Percentiles rank a stretch among this genome's conserved stretches.
Evolutionary conservation across 2,888 invertebrate genomes (phyloP).

Genomic region (Trachelus troglodyta): DNA sequence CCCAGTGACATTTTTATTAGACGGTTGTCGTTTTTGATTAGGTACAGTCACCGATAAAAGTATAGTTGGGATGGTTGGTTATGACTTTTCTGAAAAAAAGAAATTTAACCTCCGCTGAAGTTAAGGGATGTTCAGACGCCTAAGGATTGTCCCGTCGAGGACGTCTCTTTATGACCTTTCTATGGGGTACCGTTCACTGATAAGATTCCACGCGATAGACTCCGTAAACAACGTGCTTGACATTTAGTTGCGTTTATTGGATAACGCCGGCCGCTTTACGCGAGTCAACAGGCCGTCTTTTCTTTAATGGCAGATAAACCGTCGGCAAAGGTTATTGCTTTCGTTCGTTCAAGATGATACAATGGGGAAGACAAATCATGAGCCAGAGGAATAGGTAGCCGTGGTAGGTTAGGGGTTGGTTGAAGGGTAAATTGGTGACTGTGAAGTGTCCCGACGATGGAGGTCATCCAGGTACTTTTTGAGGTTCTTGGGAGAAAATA

Average conservation of each 20-base stretch:
- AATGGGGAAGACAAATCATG: neutral
- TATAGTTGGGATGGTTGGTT: no score
- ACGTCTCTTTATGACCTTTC: neutral
- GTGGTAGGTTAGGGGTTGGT: neutral
- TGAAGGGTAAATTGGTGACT: neutral
- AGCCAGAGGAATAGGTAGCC: neutral
- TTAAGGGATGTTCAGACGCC: no score
- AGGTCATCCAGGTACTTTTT: no score
- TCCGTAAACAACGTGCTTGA: constrained; percentile 19
- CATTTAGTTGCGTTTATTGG: constrained; percentile 31
- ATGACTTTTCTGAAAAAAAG: no score
- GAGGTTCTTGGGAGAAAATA: no score
- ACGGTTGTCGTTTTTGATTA: no score
- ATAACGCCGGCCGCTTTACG: constrained; percentile 28
- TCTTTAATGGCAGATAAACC: constrained; percentile 52
- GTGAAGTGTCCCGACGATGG: no score
- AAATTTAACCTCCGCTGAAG: no score
- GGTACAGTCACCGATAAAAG: no score
- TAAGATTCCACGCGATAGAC: neutral
- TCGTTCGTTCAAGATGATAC: neutral
- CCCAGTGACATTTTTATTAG: no score
- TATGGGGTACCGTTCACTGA: neutral
- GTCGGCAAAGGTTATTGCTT: constrained; percentile 20
- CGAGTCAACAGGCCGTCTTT: constrained; percentile 49
- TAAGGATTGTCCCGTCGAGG: no score